Conservation (phyloP, 2,113 vertebrate species). For the Laterallus jamaicensis region DNA sequence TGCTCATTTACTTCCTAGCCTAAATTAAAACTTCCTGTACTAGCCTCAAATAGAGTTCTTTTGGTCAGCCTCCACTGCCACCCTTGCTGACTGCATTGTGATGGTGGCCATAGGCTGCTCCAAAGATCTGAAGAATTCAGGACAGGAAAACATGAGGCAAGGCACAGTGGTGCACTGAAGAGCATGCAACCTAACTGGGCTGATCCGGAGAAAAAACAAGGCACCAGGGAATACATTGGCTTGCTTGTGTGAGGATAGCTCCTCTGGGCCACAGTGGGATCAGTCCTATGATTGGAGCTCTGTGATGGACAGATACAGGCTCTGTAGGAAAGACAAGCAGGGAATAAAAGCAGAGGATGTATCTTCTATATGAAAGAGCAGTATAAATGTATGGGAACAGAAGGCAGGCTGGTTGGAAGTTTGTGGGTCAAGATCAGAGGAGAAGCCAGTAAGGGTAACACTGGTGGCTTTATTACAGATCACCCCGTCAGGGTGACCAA, state of each 20-base stretch:
- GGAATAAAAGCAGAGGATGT: not conserved
- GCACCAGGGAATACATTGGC: accelerated
- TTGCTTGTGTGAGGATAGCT: not conserved
- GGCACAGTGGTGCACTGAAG: not conserved
- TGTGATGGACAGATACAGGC: not conserved
- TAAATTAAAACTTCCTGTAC: constrained; percentile 29
- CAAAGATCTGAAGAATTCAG: not conserved
- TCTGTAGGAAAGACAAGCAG: not conserved
- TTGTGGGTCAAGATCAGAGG: not conserved
- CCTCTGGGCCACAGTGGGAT: not conserved
- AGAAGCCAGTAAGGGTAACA: not conserved
- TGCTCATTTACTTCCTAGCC: not conserved
- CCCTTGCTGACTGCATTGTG: not conserved
- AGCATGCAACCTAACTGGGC: not conserved
- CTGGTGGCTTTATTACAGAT: not conserved
- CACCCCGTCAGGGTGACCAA: not conserved
- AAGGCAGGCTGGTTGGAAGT: not conserved
- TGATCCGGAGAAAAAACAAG: not conserved
- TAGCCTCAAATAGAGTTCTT: not conserved
- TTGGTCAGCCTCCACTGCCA: not conserved
- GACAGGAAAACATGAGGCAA: not conserved
- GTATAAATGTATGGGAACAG: not conserved
- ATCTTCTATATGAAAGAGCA: not conserved
- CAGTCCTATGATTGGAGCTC: not conserved
- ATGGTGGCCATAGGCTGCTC: not conserved